Conservation (phyloP, 2,113 vertebrate species). For the Brevimyrus niger region DNA sequence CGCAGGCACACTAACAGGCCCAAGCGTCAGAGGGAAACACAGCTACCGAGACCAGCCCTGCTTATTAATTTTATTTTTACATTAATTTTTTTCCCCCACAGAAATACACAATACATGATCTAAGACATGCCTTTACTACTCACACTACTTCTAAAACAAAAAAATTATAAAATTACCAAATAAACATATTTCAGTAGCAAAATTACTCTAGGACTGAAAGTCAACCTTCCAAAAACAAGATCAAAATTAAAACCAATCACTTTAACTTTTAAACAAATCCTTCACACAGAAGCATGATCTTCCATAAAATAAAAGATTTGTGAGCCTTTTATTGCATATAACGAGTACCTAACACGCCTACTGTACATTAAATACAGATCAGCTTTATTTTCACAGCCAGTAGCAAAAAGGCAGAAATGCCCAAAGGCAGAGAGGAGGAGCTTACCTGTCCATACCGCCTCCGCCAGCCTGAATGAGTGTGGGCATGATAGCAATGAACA, state of each 20-base stretch:
- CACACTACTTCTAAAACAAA: neutral
- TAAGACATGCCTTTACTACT: neutral
- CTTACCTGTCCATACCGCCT: slow-evolving; percentile 67
- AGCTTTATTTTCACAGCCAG: neutral
- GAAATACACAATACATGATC: neutral
- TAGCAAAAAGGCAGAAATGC: neutral
- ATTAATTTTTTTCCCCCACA: neutral
- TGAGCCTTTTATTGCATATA: too few species aligned
- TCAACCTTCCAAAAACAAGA: neutral
- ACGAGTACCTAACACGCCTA: neutral
- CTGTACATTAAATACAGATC: neutral
- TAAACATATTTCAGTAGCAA: neutral
- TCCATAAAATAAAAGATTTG: neutral
- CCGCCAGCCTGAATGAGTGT: slow-evolving; percentile 80
- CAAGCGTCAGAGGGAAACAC: neutral
- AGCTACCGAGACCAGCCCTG: neutral
- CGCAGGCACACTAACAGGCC: neutral
- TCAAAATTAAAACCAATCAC: neutral
- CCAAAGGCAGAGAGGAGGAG: neutral
- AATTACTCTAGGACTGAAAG: neutral
- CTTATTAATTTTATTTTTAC: neutral
- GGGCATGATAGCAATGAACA: slow-evolving; percentile 90
- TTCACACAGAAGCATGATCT: neutral
- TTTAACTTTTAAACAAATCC: neutral
- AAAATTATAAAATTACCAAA: neutral